These are phyloP conservation scores for Pseudococcus jackbeardsleyi DNA, from an alignment of 2,888 invertebrate genomes.

Conservation along the genomic window DNA sequence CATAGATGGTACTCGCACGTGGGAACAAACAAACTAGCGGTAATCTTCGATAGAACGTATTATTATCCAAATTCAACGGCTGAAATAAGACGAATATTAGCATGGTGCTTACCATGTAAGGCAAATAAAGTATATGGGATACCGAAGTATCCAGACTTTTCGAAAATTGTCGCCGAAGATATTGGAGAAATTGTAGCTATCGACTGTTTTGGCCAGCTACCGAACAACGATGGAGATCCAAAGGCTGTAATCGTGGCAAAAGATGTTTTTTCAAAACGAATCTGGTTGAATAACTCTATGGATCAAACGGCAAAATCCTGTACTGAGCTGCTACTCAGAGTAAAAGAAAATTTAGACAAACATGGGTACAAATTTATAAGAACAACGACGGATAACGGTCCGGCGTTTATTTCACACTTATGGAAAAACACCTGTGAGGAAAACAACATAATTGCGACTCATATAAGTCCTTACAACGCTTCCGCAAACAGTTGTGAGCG, in stretches of 20 bases:
- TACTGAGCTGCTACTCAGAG: neutral
- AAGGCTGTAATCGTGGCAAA: neutral
- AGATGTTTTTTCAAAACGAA: neutral
- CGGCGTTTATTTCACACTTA: neutral
- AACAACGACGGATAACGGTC: neutral
- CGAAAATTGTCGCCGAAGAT: neutral
- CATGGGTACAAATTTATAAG: neutral
- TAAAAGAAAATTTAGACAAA: neutral
- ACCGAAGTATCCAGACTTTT: neutral
- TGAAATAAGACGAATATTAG: neutral
- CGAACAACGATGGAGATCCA: neutral
- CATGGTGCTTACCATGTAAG: neutral
- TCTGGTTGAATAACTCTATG: neutral
- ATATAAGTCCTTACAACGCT: neutral
- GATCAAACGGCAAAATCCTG: neutral
- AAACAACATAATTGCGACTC: neutral
- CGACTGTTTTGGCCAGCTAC: neutral
- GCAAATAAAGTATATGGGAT: neutral
- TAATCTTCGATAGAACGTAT: neutral
- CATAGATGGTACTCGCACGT: neutral
- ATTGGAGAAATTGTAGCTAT: neutral
- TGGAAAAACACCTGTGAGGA: neutral
- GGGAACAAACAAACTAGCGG: neutral
- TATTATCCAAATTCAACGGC: neutral
- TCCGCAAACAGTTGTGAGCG: neutral